phyloP scores from a whole-genome alignment of 2,888 invertebrate species.

The Drosophila siamana region DNA sequence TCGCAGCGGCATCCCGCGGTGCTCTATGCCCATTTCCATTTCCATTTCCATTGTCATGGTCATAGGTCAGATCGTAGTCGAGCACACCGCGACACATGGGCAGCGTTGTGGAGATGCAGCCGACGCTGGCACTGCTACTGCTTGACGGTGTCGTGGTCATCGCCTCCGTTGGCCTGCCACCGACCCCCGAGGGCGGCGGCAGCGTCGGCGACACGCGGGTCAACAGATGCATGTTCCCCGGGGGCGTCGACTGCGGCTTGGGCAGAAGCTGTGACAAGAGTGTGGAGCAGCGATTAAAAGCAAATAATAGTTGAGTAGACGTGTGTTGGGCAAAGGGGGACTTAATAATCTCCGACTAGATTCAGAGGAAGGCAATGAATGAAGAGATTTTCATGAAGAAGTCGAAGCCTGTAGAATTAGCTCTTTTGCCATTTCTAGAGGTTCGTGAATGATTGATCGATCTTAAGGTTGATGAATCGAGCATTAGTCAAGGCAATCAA shows the following conservation, averaged over 20 bases:
- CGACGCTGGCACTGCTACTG: constrained; percentile 50
- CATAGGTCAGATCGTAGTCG: constrained; percentile 89
- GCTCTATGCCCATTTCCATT: constrained; percentile 62
- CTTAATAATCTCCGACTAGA: no score
- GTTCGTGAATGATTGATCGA: background rate
- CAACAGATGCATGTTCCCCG: constrained; percentile 55
- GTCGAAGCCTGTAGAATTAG: no score
- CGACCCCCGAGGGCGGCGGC: constrained; percentile 85
- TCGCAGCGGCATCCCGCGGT: constrained; percentile 72
- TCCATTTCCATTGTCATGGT: constrained; percentile 62
- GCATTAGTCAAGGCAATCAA: background rate
- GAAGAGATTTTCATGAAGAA: no score
- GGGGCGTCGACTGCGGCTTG: constrained; percentile 60
- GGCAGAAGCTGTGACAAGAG: constrained; percentile 45
- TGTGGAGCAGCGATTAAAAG: background rate
- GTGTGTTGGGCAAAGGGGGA: background rate
- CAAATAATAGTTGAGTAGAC: background rate
- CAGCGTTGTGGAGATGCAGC: constrained; percentile 84
- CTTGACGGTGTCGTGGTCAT: constrained; percentile 68
- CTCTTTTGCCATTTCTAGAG: no score
- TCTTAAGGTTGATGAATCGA: background rate
- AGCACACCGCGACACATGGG: constrained; percentile 88
- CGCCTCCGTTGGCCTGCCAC: constrained; percentile 70
- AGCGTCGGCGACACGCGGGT: constrained; percentile 88
- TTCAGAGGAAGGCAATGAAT: no score